Evolutionary conservation across 2,888 invertebrate species (phyloP).

Genomic region (Luperina nickerlii): DNA sequence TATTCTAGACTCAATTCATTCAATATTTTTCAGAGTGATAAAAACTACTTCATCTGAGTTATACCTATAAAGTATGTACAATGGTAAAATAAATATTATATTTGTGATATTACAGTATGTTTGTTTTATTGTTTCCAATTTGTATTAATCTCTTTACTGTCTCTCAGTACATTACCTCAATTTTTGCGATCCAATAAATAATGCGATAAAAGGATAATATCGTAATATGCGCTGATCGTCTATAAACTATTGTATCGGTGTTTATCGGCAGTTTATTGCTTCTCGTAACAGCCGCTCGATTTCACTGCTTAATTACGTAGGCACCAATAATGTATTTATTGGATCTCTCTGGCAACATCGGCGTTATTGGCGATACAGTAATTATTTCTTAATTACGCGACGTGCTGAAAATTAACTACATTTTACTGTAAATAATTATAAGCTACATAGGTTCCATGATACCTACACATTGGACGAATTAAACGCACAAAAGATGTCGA

Average conservation of each 20-base stretch:
- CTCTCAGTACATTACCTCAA: slow-evolving; percentile 20
- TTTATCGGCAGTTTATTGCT: slow-evolving; percentile 32
- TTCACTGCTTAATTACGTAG: slow-evolving; percentile 40
- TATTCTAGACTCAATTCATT: slow-evolving; percentile 74
- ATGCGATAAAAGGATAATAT: slow-evolving; percentile 18
- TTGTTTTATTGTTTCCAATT: slow-evolving; percentile 60
- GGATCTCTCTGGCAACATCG: slow-evolving; percentile 8
- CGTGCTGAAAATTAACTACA: neutral
- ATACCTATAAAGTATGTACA: slow-evolving; percentile 84
- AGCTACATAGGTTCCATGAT: neutral
- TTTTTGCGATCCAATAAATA: slow-evolving; percentile 40
- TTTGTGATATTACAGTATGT: slow-evolving; percentile 83
- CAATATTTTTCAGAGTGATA: slow-evolving; percentile 83
- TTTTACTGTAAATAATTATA: neutral
- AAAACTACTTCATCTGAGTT: slow-evolving; percentile 84
- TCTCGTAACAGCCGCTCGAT: slow-evolving; percentile 16
- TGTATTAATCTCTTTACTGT: neutral
- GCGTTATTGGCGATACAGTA: neutral
- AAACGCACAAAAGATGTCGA: neutral
- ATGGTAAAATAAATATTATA: slow-evolving; percentile 89
- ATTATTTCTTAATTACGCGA: slow-evolving; percentile 10
- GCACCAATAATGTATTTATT: slow-evolving; percentile 32
- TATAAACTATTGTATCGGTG: slow-evolving; percentile 11
- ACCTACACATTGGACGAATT: neutral
- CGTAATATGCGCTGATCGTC: slow-evolving; percentile 27